Evolutionary conservation across 2,113 vertebrate genomes (phyloP).

Genomic region (Vidua macroura): DNA sequence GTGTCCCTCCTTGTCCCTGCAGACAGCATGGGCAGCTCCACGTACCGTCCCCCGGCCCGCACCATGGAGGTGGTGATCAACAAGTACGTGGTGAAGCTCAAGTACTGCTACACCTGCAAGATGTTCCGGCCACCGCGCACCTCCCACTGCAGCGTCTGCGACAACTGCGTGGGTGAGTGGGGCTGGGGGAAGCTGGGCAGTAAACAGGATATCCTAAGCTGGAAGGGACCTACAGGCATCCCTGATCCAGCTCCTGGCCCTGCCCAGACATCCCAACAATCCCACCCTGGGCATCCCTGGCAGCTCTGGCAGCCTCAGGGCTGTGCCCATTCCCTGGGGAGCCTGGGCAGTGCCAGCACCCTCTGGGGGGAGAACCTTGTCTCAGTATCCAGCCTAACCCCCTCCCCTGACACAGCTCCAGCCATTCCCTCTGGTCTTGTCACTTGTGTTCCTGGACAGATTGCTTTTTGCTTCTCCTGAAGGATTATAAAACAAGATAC

Average conservation of each 20-base stretch:
- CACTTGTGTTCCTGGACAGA: not conserved
- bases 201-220: fast-evolving
- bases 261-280: fast-evolving
- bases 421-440: not conserved
- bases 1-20: not conserved
- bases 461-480: not conserved
- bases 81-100: conserved; percentile 91
- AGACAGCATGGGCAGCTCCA: conserved; percentile 91
- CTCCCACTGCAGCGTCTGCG: conserved; percentile 95
- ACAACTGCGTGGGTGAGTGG: conserved; percentile 93
- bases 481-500: not conserved
- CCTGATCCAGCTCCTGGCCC: fast-evolving
- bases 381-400: fast-evolving
- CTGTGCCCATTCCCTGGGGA: not conserved
- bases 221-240: not conserved
- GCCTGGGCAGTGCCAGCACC: not conserved
- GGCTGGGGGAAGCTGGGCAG: fast-evolving
- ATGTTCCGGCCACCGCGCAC: conserved; percentile 94
- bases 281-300: not conserved
- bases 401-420: not conserved
- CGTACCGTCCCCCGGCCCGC: conserved; percentile 88
- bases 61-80: conserved; percentile 94
- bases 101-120: conserved; percentile 98
- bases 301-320: not conserved
- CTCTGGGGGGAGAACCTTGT: not conserved